Evolutionary conservation across 2,797 vertebrate genomes (phyloP), one percentile per base, ranked within the genome.

Genomic region (Masticophis lateralis): DNA sequence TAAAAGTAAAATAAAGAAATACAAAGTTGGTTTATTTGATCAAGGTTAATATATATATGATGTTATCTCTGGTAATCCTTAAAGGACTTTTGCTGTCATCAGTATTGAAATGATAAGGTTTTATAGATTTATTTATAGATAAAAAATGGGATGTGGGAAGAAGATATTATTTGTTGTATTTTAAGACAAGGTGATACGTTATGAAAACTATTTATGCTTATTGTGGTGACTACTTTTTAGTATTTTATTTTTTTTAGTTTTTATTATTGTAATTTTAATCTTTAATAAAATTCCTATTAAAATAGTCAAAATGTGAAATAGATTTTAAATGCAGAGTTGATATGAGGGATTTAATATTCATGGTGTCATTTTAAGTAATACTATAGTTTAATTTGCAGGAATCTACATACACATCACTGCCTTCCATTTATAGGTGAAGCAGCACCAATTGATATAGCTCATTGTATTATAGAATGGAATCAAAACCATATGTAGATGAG

Each of bases 371-470:
- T 87, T 93, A 83, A 88, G 27, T 28, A 89, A 91, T 66, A 90
- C 32, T 66, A 93, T 56, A 8, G 87, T 93, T 95, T 60, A 92
- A 93, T 92, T 94, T 47, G 90, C 56, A 12, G 86, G 94, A 88
- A 90, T 18, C 20, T 90, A 66, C 18, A 59, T 47, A 55, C 69
- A 91, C 83, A 88, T 91, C 88, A n/a, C 86, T 57, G 22, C 66
- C n/a, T 60, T 51, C 57, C 56, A 88, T 7, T 94, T 94, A 56
- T 88, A 92, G 74, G 13, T 86, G 92, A 93, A 91, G 74, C 27
- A 91, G 16, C 20, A 94, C 91, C 92, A 63, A 93, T 91, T 89
- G 86, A 83, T 61, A 51, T 25, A 8, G 27, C 53, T 56, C 53
- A 12, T 27, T 69, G 28, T 14, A 51, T 43, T 55, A 86, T 9